Conservation (phyloP, 2,888 invertebrate species). For the Diaprepes abbreviatus region DNA sequence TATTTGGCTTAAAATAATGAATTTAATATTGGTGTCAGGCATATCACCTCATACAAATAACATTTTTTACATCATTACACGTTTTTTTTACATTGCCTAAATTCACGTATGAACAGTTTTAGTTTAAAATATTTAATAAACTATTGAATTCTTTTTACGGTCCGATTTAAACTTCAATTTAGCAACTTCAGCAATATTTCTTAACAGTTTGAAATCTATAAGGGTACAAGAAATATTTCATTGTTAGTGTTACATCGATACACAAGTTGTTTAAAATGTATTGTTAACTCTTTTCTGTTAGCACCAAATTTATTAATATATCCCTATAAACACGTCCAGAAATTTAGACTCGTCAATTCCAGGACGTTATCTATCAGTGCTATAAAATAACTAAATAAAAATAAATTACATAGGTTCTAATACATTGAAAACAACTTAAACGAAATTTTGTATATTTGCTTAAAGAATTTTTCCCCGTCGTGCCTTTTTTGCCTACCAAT, state of each 20-base stretch:
- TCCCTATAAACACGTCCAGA: background rate
- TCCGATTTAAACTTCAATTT: background rate
- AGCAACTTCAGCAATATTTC: conserved; percentile 19
- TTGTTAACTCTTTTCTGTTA: conserved; percentile 21
- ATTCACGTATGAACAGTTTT: no score
- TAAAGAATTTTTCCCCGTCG: background rate
- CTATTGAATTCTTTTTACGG: no score
- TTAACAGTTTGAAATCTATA: conserved; percentile 2
- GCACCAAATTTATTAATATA: conserved; percentile 19
- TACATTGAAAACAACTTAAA: conserved; percentile 7
- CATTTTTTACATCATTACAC: no score
- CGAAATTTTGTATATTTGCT: background rate
- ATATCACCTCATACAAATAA: no score
- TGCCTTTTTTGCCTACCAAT: background rate
- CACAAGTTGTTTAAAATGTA: conserved; percentile 32
- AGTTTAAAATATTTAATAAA: no score
- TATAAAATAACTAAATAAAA: conserved; percentile 1
- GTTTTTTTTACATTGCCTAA: no score
- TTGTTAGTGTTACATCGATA: conserved; percentile 12
- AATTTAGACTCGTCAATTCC: background rate
- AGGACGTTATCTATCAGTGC: conserved; percentile 14
- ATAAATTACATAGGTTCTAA: background rate
- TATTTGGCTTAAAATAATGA: no score
- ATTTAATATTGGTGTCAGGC: no score
- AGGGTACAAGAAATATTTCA: conserved; percentile 22